Conservation (phyloP, 1,140 invertebrate genomes). For the Eriosoma lanigerum region DNA sequence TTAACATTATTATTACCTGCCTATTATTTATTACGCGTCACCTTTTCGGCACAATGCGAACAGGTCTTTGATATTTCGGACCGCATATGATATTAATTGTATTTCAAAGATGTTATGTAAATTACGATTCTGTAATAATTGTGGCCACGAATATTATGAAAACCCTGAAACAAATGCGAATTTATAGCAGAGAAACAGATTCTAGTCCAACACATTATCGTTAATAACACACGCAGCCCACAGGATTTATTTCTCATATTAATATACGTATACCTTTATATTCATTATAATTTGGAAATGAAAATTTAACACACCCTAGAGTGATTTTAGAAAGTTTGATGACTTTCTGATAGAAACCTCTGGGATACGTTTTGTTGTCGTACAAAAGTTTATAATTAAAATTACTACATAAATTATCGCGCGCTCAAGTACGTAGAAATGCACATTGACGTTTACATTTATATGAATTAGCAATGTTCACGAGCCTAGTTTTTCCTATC, state of each 20-base stretch:
- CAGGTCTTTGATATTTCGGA: too few species aligned
- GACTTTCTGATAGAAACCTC: slow-evolving; percentile 24
- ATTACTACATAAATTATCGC: slow-evolving; percentile 33
- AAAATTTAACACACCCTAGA: slow-evolving; percentile 38
- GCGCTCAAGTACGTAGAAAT: not conserved
- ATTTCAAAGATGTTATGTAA: too few species aligned
- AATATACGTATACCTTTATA: not conserved
- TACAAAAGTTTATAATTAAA: slow-evolving; percentile 41
- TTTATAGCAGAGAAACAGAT: too few species aligned
- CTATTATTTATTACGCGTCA: too few species aligned
- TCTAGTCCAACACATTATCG: too few species aligned
- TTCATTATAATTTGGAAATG: slow-evolving; percentile 24
- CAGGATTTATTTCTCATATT: not conserved
- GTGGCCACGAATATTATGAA: too few species aligned
- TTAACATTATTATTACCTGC: too few species aligned
- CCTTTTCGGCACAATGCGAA: too few species aligned
- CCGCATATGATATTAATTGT: too few species aligned
- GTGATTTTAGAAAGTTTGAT: slow-evolving; percentile 41
- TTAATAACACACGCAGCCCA: too few species aligned
- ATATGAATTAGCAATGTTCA: not conserved
- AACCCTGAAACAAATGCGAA: too few species aligned
- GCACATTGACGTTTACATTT: slow-evolving; percentile 1
- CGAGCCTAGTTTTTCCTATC: not conserved
- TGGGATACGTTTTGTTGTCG: slow-evolving; percentile 12
- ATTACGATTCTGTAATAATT: too few species aligned